Base-by-base conservation (phyloP, 2,797 vertebrate genomes). In the Crenuchus spilurus region DNA sequence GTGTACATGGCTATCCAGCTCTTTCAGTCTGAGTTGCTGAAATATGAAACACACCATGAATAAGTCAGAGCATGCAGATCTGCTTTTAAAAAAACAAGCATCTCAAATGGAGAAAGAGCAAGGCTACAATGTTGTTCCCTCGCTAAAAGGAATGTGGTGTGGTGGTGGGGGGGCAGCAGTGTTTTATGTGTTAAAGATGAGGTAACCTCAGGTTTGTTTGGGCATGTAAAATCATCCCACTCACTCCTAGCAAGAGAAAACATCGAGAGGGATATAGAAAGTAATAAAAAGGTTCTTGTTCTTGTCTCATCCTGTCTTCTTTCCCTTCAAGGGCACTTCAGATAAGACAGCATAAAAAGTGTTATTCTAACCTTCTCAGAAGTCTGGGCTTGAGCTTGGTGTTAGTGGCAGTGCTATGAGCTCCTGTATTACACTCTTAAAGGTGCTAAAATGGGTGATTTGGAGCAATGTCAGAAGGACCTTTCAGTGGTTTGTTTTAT, bases 261-360 rank as follows among this genome's bases (percentile, higher is more conserved):
- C 13, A 69, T 72, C 75, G 41, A 24, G 7, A 20, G 7, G 37
- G 30, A 74, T 74, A 41, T 16, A 68, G 74, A 64, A 58, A 33
- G 69, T 39, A 49, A 62, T 67, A n/a, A 69, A 72, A 74, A 70
- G 33, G 35, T 72, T 76, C 42, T 22, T 1, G 65, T 72, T 49
- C 63, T 37, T 22, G 69, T 79, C 64, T 63, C 54, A 37, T 49
- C 35, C 18, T 3, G 49, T 33, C 64, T 62, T 49, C 71, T 33
- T 64, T 41, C 42, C 60, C 63, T 72, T 82, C 75, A 82, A 80
- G 74, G 80, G 74, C 74, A 72, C 51, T 49, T 65, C 70, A 69
- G 78, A 77, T 83, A 79, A 74, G 83, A 76, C 65, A 68, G 39
- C 55, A 57, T 76, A 75, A 72, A 70, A 72, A 80, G 76, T 69